These are phyloP conservation scores for Nesospiza acunhae DNA, from an alignment of 2,113 vertebrate genomes.

Conservation along the genomic window DNA sequence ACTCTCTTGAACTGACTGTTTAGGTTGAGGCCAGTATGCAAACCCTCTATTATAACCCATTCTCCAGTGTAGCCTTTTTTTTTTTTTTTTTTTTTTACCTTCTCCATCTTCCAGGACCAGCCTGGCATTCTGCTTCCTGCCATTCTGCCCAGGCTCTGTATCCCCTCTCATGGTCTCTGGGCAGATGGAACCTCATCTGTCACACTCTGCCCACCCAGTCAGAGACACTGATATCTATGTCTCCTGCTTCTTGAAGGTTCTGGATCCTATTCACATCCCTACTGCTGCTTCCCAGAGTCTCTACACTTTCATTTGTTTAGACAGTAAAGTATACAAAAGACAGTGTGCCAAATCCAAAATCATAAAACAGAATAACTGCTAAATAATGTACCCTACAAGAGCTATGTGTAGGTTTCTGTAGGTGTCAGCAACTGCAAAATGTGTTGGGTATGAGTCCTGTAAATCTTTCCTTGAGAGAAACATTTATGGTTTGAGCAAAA, in stretches of 20 bases:
- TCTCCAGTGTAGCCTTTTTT: not conserved
- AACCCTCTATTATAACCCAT: not conserved
- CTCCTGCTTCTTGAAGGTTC: not conserved
- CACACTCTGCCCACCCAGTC: not conserved
- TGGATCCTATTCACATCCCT: not conserved
- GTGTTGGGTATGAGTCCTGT: not conserved
- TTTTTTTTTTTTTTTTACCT: not conserved
- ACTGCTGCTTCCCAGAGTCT: not conserved
- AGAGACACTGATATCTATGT: not conserved
- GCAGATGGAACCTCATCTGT: not conserved
- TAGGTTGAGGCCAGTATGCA: not conserved
- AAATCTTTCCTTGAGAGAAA: conserved; percentile 1
- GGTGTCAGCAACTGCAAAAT: not conserved
- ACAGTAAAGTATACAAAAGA: not conserved
- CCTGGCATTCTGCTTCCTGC: not conserved
- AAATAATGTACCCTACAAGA: not conserved
- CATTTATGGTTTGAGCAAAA: not conserved
- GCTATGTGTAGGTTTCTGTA: not conserved
- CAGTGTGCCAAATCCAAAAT: not conserved
- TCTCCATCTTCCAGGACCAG: not conserved
- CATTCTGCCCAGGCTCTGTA: accelerated
- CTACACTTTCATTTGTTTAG: not conserved
- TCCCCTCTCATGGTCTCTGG: not conserved
- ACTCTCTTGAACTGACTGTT: not conserved
- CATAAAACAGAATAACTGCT: not conserved